Evolutionary conservation across 2,888 invertebrate species (phyloP), one percentile per base, ranked within the genome.

Genomic region (Pristionchus mayeri): DNA sequence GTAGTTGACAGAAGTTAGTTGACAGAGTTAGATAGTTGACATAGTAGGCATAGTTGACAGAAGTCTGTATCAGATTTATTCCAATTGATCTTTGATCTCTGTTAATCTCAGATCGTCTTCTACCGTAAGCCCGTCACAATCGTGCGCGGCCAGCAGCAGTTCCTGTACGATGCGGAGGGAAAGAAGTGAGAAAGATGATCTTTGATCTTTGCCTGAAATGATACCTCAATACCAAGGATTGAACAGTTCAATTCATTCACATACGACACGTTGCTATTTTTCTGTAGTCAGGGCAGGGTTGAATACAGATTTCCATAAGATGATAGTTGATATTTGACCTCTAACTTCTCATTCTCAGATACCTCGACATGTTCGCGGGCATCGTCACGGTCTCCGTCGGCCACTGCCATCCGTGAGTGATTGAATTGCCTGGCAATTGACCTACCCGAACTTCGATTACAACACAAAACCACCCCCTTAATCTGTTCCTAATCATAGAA

Each of bases 381-480:
- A 98, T 99, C 90, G 98, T 97, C 24, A 99, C 98, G 0, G 96
- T 98, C 81, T 97, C 97, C 84, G 97, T 98, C 2, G 98, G 98
- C 34, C 98, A 98, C 93, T 97, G 97, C 93, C 98, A 98, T 94
- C 98, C 98, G 97, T 97, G 94, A 83, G 86, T n/a, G n/a, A n/a
- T n/a, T n/a, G n/a, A n/a, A n/a, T n/a, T n/a, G n/a, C n/a, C n/a
- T n/a, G n/a, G n/a, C n/a, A n/a, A n/a, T n/a, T n/a, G n/a, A n/a
- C n/a, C n/a, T n/a, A n/a, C n/a, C n/a, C n/a, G n/a, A n/a, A n/a
- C n/a, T n/a, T n/a, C n/a, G n/a, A n/a, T n/a, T n/a, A n/a, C n/a
- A n/a, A n/a, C n/a, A n/a, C n/a, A n/a, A n/a, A n/a, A n/a, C n/a
- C n/a, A n/a, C n/a, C n/a, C n/a, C n/a, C n/a, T n/a, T n/a, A n/a